Conservation (phyloP, 2,888 invertebrate genomes). For the Tetheella fluctuosa region DNA sequence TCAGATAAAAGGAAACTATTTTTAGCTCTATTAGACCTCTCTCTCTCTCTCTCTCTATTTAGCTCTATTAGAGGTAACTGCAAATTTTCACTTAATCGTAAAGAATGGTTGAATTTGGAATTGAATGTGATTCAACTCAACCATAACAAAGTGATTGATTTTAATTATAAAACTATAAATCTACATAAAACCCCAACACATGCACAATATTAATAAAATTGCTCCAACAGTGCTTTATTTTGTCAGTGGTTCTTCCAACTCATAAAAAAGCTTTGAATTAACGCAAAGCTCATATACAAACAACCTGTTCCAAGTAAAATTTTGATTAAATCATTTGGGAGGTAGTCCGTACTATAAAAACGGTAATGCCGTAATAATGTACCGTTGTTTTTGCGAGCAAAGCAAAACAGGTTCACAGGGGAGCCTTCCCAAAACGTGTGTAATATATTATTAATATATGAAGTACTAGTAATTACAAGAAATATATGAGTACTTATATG, state of each 20-base stretch:
- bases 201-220: not conserved
- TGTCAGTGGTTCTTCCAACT: not conserved
- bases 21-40: not conserved
- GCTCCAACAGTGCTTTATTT: not conserved
- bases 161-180: too few relatives aligned
- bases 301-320: not conserved
- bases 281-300: not conserved
- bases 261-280: slow-evolving; percentile 2
- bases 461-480: not conserved
- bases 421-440: not conserved
- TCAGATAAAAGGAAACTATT: not conserved
- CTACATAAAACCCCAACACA: too few relatives aligned
- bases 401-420: not conserved
- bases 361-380: not conserved
- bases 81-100: too few relatives aligned
- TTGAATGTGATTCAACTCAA: too few relatives aligned
- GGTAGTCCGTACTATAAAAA: not conserved
- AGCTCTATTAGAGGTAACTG: too few relatives aligned
- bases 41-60: too few relatives aligned
- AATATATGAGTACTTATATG: slow-evolving; percentile 7
- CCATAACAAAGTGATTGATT: too few relatives aligned
- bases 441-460: slow-evolving; percentile 5
- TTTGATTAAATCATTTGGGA: not conserved
- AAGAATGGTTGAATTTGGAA: too few relatives aligned
- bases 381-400: slow-evolving; percentile 3